phyloP scores from a whole-genome alignment of 1,140 invertebrate species.

The Papilio dardanus region DNA sequence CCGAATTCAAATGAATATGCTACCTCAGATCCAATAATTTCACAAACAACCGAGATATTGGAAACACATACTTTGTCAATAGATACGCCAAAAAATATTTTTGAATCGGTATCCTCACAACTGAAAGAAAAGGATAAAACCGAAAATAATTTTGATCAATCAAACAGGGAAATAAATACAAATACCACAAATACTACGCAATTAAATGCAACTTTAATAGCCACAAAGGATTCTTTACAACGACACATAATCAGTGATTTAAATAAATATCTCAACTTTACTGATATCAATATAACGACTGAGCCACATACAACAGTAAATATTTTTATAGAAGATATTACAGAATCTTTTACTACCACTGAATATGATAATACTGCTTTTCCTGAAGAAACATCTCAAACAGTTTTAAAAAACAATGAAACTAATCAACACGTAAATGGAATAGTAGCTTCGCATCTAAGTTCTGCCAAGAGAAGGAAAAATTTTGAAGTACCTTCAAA shows the following conservation, averaged over 20 bases:
- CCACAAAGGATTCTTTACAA: not conserved
- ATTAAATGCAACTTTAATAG: not conserved
- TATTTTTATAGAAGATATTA: not conserved
- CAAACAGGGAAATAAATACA: slow-evolving; percentile 13
- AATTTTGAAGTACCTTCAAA: slow-evolving; percentile 59
- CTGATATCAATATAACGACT: not conserved
- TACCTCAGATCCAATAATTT: slow-evolving; percentile 44
- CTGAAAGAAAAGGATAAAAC: slow-evolving; percentile 39
- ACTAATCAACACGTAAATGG: slow-evolving; percentile 38
- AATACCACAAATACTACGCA: not conserved
- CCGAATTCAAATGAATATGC: slow-evolving; percentile 41
- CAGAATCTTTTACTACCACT: slow-evolving; percentile 13
- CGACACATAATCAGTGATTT: not conserved
- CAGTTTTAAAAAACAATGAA: slow-evolving; percentile 37
- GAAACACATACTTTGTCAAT: slow-evolving; percentile 32
- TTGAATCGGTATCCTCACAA: slow-evolving; percentile 50
- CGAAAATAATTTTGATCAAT: not conserved
- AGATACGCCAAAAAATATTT: slow-evolving; percentile 38
- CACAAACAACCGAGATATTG: slow-evolving; percentile 30
- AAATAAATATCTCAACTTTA: not conserved
- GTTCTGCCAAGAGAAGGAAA: slow-evolving; percentile 61
- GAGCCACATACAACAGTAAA: not conserved
- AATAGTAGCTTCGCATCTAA: slow-evolving; percentile 54
- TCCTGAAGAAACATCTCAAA: slow-evolving; percentile 40
- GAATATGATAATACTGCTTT: not conserved